Evolutionary conservation across 2,888 invertebrate genomes (phyloP).

Genomic region (Drosophila vallismaia): DNA sequence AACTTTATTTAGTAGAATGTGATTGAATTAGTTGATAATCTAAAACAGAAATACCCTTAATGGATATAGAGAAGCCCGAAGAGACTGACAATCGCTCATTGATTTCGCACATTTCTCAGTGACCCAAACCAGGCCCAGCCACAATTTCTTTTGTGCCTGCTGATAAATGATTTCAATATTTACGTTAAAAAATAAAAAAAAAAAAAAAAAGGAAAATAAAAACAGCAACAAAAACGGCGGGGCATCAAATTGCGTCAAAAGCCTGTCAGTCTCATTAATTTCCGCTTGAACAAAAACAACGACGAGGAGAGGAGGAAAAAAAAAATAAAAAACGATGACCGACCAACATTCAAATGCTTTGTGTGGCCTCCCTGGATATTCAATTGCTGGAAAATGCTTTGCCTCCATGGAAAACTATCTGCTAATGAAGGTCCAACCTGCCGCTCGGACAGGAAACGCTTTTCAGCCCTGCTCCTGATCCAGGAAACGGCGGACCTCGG

Average conservation of each 20-base stretch:
- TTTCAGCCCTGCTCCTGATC: constrained; percentile 41
- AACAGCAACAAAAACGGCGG: constrained; percentile 58
- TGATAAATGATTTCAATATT: constrained; percentile 75
- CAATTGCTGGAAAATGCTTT: constrained; percentile 77
- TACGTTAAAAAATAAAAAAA: constrained; percentile 42
- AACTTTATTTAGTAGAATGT: no score
- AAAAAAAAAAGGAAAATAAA: constrained; percentile 13
- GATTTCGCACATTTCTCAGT: constrained; percentile 57
- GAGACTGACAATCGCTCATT: constrained; percentile 60
- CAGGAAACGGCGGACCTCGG: constrained; percentile 48
- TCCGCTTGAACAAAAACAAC: constrained; percentile 30
- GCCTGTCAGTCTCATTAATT: constrained; percentile 79
- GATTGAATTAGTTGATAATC: no score
- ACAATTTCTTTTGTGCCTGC: constrained; percentile 61
- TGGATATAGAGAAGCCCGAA: constrained; percentile 9
- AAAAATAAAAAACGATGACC: constrained; percentile 18
- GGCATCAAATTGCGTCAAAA: constrained; percentile 77
- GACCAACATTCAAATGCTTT: constrained; percentile 66
- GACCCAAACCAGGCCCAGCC: constrained; percentile 20
- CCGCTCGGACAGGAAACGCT: constrained; percentile 42
- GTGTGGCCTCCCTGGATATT: constrained; percentile 65
- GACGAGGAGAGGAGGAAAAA: constrained; percentile 8
- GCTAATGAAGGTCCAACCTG: constrained; percentile 60
- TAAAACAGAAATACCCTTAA: neutral
- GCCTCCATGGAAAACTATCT: constrained; percentile 67